These are phyloP conservation scores for Parotocinclus haroldoi DNA, from an alignment of 2,797 vertebrate genomes.

Conservation along the genomic window DNA sequence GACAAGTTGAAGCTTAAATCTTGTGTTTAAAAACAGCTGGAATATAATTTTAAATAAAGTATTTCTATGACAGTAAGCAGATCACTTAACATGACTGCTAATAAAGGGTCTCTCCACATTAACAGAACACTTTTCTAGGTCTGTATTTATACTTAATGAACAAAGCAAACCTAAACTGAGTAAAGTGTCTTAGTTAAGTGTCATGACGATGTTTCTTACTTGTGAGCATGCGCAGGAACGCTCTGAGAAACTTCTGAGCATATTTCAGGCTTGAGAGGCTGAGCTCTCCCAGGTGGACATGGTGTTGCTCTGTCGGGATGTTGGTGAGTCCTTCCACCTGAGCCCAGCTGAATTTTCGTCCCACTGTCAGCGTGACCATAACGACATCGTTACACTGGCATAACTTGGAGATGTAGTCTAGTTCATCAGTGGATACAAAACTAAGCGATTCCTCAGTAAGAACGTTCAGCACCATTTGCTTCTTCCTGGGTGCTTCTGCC, in stretches of 20 bases:
- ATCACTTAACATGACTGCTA: too few species aligned
- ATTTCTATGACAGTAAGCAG: too few species aligned
- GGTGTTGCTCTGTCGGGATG: constrained; percentile 71
- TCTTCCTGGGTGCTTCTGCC: constrained; percentile 55
- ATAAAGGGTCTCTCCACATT: too few species aligned
- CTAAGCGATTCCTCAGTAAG: constrained; percentile 69
- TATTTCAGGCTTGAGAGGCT: constrained; percentile 63
- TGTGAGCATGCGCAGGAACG: constrained; percentile 76
- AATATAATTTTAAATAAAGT: too few species aligned
- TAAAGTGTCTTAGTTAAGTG: too few species aligned
- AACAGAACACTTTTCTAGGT: too few species aligned
- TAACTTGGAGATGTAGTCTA: constrained; percentile 67
- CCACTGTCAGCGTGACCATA: constrained; percentile 76
- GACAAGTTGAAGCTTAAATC: too few species aligned
- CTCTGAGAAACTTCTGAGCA: constrained; percentile 66
- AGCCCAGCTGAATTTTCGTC: constrained; percentile 54
- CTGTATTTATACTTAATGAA: too few species aligned
- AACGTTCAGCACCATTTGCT: constrained; percentile 68
- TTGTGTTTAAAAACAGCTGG: too few species aligned
- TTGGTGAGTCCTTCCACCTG: constrained; percentile 71
- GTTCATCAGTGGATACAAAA: constrained; percentile 61
- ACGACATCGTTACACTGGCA: constrained; percentile 79
- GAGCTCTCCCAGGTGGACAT: constrained; percentile 62
- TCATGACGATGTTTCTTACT: constrained; percentile 71
- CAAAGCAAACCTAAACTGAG: too few species aligned